Base-by-base conservation (phyloP, 2,797 vertebrate species). In the Acrossocheilus fasciatus region DNA sequence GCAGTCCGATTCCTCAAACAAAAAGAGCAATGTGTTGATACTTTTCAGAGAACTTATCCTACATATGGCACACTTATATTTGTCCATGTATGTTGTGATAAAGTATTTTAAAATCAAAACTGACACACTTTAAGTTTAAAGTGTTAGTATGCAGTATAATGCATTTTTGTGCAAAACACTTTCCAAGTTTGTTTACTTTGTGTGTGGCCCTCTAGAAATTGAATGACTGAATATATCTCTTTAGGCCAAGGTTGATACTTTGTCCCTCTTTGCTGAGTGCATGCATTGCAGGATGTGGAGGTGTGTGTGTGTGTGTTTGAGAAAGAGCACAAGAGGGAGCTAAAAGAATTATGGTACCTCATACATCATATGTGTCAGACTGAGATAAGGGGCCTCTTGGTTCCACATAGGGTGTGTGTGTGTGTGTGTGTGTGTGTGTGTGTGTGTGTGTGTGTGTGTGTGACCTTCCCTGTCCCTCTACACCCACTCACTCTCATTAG, bases 291-390 rank as follows among this genome's bases (percentile, higher is more conserved):
- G 72, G n/a, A 84, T 76, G 70, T 70, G 81, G 50, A 80, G 39
- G 39, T 81, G 70, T 62, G 77, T 72, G 73, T 75, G 79, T 77
- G 39, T 80, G 83, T 80, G 70, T 81, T 59, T 82, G 69, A 45
- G 78, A 68, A 45, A 76, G 87, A 52, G 54, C 54, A 52, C 36
- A 39, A 79, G 30, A 76, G 62, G 81, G 78, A 76, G 18, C 84
- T 81, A 82, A 86, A 88, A 85, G 89, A 90, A 89, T 87, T 84
- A 87, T 89, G 86, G 78, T 77, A 81, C 85, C 83, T 86, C 82
- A 85, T 91, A 87, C 87, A 87, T 90, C 90, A 89, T 88, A 77
- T 69, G 59, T 89, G 88, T 90, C 82, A 86, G 43, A 78, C 78
- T 83, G 73, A 88, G 84, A 87, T 83, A 89, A 83, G 77, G 79